Percentiles rank a stretch among this genome's conserved stretches.
phyloP scores from a whole-genome alignment of 2,113 vertebrate species.

The Hippocampus zosterae region DNA sequence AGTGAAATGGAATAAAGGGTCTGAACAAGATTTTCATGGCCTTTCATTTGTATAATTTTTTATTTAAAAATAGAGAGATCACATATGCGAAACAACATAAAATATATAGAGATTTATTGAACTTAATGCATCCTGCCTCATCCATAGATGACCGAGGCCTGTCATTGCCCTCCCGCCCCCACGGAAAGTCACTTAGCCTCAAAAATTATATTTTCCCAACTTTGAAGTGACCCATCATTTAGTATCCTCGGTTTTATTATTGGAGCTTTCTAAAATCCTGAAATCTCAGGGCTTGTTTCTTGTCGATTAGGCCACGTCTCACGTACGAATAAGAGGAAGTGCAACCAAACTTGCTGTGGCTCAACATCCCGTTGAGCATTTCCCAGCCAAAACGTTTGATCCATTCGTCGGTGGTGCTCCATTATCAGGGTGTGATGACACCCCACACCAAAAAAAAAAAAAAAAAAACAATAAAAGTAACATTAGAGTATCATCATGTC shows the following conservation, averaged over 20 bases:
- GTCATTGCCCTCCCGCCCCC: neutral
- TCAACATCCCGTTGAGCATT: neutral
- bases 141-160: neutral
- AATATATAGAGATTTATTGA: constrained; percentile 1
- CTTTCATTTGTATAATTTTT: constrained; percentile 54
- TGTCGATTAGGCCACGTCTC: neutral
- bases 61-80: constrained; percentile 96
- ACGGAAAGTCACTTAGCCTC: neutral
- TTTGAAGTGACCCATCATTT: neutral
- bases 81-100: constrained; percentile 85
- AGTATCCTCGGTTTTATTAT: neutral
- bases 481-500: constrained; percentile 44
- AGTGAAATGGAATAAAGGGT: neutral
- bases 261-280: neutral
- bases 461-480: constrained; percentile 15
- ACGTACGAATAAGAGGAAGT: neutral
- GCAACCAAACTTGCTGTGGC: constrained; percentile 5
- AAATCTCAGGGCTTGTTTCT: neutral
- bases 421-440: neutral
- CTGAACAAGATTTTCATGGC: constrained; percentile 79
- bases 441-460: neutral
- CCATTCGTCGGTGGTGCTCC: neutral
- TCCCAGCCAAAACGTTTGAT: neutral
- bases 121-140: neutral
- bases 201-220: neutral